These are phyloP conservation scores for Thunnus albacares DNA, from an alignment of 2,797 vertebrate species.

Conservation along the genomic window DNA sequence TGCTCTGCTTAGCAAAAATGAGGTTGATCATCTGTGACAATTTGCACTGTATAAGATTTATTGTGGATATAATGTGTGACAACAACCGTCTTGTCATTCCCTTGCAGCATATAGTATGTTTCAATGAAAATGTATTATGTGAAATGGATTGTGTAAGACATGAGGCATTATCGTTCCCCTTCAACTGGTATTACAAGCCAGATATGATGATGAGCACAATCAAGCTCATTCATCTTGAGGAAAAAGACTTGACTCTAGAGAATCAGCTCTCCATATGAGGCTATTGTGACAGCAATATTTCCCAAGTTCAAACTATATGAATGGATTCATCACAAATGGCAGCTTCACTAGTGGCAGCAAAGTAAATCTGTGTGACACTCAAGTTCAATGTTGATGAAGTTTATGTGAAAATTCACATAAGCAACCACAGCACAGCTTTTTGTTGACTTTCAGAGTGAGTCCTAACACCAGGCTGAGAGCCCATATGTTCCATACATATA, in stretches of 20 bases:
- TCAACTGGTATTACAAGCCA: constrained; percentile 12
- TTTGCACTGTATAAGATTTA: constrained; percentile 21
- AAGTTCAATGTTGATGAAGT: constrained; percentile 2
- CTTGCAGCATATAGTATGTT: background rate
- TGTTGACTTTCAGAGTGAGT: background rate
- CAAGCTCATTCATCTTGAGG: constrained; percentile 2
- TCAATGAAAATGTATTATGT: background rate
- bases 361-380: background rate
- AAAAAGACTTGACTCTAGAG: constrained; percentile 9
- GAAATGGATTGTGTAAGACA: constrained; percentile 32
- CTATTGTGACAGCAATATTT: background rate
- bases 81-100: constrained; percentile 6
- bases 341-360: background rate
- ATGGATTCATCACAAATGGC: background rate
- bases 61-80: constrained; percentile 23
- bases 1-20: constrained; percentile 33
- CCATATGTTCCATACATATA: background rate
- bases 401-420: background rate
- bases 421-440: background rate
- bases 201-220: constrained; percentile 36
- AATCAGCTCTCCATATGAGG: constrained; percentile 12
- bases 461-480: background rate
- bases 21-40: constrained; percentile 23
- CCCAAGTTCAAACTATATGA: constrained; percentile 12
- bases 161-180: constrained; percentile 18